Evolutionary conservation across 2,113 vertebrate genomes (phyloP), one percentile per base, ranked within the genome.

Genomic region (Chamaea fasciata): DNA sequence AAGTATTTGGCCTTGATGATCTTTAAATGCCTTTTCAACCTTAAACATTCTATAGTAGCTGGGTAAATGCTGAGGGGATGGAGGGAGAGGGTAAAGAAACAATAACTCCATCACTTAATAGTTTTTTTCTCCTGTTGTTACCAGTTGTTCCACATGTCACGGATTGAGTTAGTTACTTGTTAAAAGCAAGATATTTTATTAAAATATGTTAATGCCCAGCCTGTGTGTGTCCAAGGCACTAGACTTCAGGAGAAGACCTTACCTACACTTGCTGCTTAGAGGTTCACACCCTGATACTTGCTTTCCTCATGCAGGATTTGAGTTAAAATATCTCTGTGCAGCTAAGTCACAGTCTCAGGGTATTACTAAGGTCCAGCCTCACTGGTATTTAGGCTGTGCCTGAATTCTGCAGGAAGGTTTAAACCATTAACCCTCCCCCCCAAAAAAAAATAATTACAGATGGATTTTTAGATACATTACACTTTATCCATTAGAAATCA

Each of bases 371-470:
- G 30, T 76, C 21, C 60, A 77, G 57, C 7, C 14, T 31, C 12
- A 6, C 15, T n/a, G 8, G 4, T 37, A 11, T 56, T 69, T 20
- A 50, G 23, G 28, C 35, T 67, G 10, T 12, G 21, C 20, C 42
- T 62, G 55, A 69, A 31, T 84, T 63, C 53, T 87, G 11, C 9
- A 15, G 13, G 23, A 60, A 63, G 30, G 14, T 65, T 46, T 42
- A 64, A 81, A 50, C 20, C 27, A 26, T 19, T 44, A 50, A 41
- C 2, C 6, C n/a, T n/a, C n/a, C 15, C 15, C 2, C 2, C 0
- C 8, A 57, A 70, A n/a, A n/a, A n/a, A n/a, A n/a, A n/a, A n/a
- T n/a, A n/a, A 35, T 7, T 52, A 2, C 15, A 46, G 73, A 46
- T 8, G 5, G 3, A 19, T 83, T 93, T 77, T 44, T 46, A 55